Conservation (phyloP, 1,140 invertebrate genomes). For the Drosophila ficusphila region DNA sequence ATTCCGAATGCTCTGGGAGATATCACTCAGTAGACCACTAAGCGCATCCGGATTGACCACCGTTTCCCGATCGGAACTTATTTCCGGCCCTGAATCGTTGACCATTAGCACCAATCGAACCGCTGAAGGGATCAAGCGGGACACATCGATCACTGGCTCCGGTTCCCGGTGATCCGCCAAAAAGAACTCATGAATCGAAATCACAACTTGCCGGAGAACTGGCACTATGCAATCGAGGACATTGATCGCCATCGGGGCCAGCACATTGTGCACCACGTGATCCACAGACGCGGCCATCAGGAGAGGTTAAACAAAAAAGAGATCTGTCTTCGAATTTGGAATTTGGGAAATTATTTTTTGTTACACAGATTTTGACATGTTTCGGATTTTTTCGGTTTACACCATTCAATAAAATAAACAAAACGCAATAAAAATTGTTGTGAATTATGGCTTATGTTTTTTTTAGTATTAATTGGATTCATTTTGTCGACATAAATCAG, state of each 20-base stretch:
- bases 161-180: neutral
- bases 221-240: slow-evolving; percentile 15
- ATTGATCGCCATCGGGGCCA: slow-evolving; percentile 5
- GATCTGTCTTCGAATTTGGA: neutral
- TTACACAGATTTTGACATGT: neutral
- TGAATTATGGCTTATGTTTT: too few relatives aligned
- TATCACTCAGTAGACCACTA: neutral
- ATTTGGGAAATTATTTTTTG: neutral
- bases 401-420: too few relatives aligned
- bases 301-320: neutral
- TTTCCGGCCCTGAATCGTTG: neutral
- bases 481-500: neutral
- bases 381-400: too few relatives aligned
- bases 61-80: neutral
- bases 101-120: neutral
- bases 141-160: slow-evolving; percentile 12
- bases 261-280: neutral
- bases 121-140: neutral
- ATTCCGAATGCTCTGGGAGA: neutral
- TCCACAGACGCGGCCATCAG: neutral
- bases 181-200: slow-evolving; percentile 24
- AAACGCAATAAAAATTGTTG: neutral
- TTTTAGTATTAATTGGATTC: neutral
- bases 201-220: neutral
- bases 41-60: slow-evolving; percentile 4